These are phyloP conservation scores for Chrysochloris asiatica DNA, from an alignment of 2,113 vertebrate genomes.

Conservation along the genomic window DNA sequence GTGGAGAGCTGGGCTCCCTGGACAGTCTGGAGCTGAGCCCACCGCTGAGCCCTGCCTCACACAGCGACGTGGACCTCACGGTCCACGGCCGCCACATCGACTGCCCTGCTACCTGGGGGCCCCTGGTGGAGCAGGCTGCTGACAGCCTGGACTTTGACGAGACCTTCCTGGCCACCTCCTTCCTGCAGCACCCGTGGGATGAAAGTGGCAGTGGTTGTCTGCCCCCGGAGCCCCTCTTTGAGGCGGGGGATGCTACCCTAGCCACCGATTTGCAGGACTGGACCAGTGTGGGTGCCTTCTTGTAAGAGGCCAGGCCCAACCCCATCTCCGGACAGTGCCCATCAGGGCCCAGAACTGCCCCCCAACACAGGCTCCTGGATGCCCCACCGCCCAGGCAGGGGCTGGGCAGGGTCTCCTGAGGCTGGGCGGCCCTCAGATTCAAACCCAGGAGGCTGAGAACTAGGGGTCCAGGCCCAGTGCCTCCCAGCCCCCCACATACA, in stretches of 20 bases:
- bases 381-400: constrained; percentile 18
- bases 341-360: constrained; percentile 64
- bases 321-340: constrained; percentile 64
- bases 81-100: constrained; percentile 83
- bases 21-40: constrained; percentile 87
- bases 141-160: constrained; percentile 90
- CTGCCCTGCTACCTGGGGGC: constrained; percentile 82
- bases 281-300: constrained; percentile 87
- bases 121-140: constrained; percentile 77
- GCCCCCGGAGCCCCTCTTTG: constrained; percentile 78
- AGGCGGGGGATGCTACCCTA: constrained; percentile 78
- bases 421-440: constrained; percentile 25
- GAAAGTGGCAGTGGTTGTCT: constrained; percentile 82
- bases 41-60: constrained; percentile 85
- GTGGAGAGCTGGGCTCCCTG: constrained; percentile 86
- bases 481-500: neutral
- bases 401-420: constrained; percentile 50
- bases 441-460: constrained; percentile 57
- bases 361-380: constrained; percentile 10
- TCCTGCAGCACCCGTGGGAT: constrained; percentile 94
- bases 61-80: constrained; percentile 85
- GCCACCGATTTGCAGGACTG: constrained; percentile 84
- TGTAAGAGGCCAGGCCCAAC: constrained; percentile 81
- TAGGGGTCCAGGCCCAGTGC: constrained; percentile 16
- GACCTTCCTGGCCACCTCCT: constrained; percentile 92